A percentile compares a stretch with the other conserved stretches of the same genome.
Conservation (phyloP, 2,113 vertebrate species). For the Pyrgilauda ruficollis region DNA sequence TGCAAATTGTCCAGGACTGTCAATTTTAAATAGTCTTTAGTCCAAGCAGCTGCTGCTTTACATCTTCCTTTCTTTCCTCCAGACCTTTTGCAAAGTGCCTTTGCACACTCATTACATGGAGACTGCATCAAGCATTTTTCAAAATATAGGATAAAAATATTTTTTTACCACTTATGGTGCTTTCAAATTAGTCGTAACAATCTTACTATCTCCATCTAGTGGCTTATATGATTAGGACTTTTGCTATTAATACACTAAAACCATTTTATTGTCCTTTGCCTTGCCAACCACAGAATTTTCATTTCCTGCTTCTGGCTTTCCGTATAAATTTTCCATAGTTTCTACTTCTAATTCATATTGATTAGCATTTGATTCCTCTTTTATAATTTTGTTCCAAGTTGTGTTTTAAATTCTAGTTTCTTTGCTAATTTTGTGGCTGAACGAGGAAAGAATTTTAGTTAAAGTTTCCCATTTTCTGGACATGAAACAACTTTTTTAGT, state of each 20-base stretch:
- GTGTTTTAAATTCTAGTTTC: neutral
- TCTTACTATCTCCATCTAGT: constrained; percentile 67
- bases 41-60: neutral
- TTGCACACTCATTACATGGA: neutral
- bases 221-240: constrained; percentile 30
- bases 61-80: neutral
- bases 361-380: neutral
- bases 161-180: neutral
- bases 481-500: neutral
- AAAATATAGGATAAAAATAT: neutral
- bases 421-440: neutral
- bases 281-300: neutral
- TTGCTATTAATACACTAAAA: neutral
- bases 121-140: neutral
- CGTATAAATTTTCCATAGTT: neutral
- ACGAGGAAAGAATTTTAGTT: neutral
- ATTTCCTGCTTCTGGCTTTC: neutral
- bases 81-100: neutral
- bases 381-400: neutral
- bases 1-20: neutral
- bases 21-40: neutral
- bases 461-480: neutral
- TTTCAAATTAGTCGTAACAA: neutral
- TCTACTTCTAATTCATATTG: neutral
- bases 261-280: neutral